These are phyloP conservation scores for Vulpes ferrilata DNA, from an alignment of 2,113 vertebrate species.

Conservation along the genomic window DNA sequence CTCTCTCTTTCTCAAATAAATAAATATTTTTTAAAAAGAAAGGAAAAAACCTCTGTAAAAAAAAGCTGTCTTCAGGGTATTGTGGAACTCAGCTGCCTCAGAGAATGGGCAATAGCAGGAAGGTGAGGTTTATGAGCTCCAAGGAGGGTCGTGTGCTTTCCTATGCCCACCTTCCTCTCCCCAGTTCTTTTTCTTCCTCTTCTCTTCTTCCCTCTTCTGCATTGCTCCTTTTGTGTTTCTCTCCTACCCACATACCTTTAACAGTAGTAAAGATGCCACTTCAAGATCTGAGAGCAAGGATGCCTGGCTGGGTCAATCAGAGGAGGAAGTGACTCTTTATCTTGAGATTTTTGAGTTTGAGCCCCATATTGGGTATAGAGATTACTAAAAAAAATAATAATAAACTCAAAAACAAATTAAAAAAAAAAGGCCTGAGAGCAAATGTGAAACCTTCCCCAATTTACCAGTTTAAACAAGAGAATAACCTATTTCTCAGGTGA, in stretches of 20 bases:
- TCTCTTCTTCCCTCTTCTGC: neutral
- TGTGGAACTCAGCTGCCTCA: neutral
- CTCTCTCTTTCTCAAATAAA: neutral
- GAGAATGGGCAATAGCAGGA: neutral
- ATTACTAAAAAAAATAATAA: neutral
- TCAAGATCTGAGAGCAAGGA: neutral
- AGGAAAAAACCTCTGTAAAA: neutral
- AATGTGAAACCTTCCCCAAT: neutral
- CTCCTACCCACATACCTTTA: neutral
- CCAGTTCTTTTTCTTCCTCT: neutral
- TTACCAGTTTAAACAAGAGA: neutral
- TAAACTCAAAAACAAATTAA: neutral
- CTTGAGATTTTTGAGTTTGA: neutral
- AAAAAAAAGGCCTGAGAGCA: neutral
- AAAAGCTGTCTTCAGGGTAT: neutral
- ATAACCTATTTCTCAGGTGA: neutral
- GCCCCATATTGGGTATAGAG: neutral
- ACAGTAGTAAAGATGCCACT: neutral
- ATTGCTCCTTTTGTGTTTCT: neutral
- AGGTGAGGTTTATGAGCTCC: too few relatives aligned
- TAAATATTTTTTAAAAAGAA: neutral
- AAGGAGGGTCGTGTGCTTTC: neutral
- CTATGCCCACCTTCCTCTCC: neutral
- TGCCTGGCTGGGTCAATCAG: neutral
- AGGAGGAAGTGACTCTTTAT: neutral